Base-by-base conservation (phyloP, 2,888 invertebrate species). In the Cactoblastis cactorum region DNA sequence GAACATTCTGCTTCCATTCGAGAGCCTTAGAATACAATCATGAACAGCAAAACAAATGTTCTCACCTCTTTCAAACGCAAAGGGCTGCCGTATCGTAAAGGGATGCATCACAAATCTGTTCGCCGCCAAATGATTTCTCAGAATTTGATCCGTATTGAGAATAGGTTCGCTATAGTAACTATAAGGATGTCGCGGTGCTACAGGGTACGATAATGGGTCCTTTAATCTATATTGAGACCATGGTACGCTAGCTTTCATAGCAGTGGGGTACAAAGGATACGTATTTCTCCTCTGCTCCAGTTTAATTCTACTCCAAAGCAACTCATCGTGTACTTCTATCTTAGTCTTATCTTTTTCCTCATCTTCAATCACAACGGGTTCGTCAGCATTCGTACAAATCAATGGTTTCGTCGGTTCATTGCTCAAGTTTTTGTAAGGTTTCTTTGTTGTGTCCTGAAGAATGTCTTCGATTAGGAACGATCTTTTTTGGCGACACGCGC, bases 401-500 rank as follows among this genome's bases (percentile, higher is more conserved):
- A 79, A 57, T 0, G 80, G 76, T 49, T 71, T 64, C 9, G 67
- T 74, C 0, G 80, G 80, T 45, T 77, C 81, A 32, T 75, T 59
- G 51, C 77, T 80, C 6, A 79, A 51, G 56, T 71, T 74, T 46
- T 71, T 80, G 47, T 80, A 76, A 0, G 73, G 62, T 52, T 73
- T 80, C 54, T 77, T 79, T 50, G 68, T 47, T 5, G 71, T 64
- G 57, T 83, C 83, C 35, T 71, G 68, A 1, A 88, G 74, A 52
- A 88, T 87, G 48, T 88, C 88, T 37, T 83, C 85, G 53, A 88
- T 88, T 11, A 87, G 65, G 60, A 88, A 88, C 1, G 86, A 83
- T 49, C 80, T 85, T 58, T 80, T 85, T 54, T 82, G 83, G 50
- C 72, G 82, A 74, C 87, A 86, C 66, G 86, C 88, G 74, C 87